A percentile compares a stretch with the other conserved stretches of the same genome.
phyloP scores from a whole-genome alignment of 2,888 invertebrate species.

The Clepsis dumicolana region DNA sequence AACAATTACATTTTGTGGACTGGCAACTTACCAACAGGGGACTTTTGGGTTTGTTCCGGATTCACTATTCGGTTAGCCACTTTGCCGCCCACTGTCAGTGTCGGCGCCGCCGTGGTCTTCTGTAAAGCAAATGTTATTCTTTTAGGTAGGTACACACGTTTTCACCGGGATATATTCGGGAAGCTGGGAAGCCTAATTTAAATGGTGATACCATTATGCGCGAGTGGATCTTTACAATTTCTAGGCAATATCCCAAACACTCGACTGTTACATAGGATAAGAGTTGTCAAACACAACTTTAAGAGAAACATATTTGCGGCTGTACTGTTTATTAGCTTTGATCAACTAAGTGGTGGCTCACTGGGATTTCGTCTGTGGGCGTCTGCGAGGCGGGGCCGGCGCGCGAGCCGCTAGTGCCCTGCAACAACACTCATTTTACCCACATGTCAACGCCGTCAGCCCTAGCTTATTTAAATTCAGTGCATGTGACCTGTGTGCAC shows the following conservation, averaged over 20 bases:
- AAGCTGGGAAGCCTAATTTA: not conserved
- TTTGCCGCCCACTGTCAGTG: constrained; percentile 68
- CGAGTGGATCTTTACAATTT: no score
- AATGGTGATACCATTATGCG: no score
- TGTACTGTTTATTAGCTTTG: no score
- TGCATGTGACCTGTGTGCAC: not conserved
- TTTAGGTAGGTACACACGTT: not conserved
- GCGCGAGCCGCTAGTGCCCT: constrained; percentile 12
- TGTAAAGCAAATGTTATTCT: constrained; percentile 54
- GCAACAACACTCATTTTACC: constrained; percentile 14
- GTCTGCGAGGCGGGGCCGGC: constrained; percentile 1
- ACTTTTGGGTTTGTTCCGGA: constrained; percentile 51
- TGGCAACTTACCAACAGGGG: constrained; percentile 64
- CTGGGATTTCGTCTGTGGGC: not conserved
- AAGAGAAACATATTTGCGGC: not conserved
- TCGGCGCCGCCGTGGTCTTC: constrained; percentile 63
- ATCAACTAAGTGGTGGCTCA: not conserved
- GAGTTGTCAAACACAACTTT: no score
- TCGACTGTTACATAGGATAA: no score
- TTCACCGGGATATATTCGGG: not conserved
- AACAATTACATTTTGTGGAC: not conserved
- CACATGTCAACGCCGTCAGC: not conserved
- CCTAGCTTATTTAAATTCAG: not conserved
- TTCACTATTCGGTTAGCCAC: constrained; percentile 58
- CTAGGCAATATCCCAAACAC: no score